Conservation (phyloP, 2,113 vertebrate species). For the Chaetodon auriga region DNA sequence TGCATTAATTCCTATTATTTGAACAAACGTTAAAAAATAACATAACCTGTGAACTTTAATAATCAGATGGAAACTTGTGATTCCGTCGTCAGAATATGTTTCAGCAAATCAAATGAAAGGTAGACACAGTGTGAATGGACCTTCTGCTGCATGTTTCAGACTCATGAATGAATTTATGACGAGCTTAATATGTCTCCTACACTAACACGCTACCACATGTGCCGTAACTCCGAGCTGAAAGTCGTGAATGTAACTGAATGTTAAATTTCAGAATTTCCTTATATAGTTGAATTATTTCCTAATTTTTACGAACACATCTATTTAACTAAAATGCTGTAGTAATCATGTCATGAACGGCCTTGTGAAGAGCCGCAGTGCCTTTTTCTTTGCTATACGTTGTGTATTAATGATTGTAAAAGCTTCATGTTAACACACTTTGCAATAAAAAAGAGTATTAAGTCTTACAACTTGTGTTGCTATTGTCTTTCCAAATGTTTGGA, state of each 20-base stretch:
- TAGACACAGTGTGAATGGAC: conserved; percentile 13
- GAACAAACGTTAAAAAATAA: background rate
- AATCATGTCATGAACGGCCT: conserved; percentile 26
- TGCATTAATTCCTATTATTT: background rate
- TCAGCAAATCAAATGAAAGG: conserved; percentile 36
- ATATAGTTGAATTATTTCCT: background rate
- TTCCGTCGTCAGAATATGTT: conserved; percentile 15
- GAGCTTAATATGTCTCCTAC: conserved; percentile 25
- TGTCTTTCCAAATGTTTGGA: conserved; percentile 36
- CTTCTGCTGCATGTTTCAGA: conserved; percentile 30
- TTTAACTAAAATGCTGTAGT: conserved; percentile 40
- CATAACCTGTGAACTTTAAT: background rate
- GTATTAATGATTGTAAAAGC: conserved; percentile 65
- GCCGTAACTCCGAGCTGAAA: conserved; percentile 29
- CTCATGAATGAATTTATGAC: conserved; percentile 5
- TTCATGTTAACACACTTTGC: conserved; percentile 65
- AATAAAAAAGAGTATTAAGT: conserved; percentile 75
- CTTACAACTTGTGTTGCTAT: conserved; percentile 60
- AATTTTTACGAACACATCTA: conserved; percentile 27
- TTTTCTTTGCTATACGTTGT: conserved; percentile 65
- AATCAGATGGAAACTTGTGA: conserved; percentile 20
- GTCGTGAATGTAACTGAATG: conserved; percentile 54
- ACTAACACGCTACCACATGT: conserved; percentile 39
- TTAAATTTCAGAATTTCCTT: conserved; percentile 17
- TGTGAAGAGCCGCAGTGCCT: conserved; percentile 57